phyloP scores from a whole-genome alignment of 1,140 invertebrate species.

The Drosophila lacteicornis region DNA sequence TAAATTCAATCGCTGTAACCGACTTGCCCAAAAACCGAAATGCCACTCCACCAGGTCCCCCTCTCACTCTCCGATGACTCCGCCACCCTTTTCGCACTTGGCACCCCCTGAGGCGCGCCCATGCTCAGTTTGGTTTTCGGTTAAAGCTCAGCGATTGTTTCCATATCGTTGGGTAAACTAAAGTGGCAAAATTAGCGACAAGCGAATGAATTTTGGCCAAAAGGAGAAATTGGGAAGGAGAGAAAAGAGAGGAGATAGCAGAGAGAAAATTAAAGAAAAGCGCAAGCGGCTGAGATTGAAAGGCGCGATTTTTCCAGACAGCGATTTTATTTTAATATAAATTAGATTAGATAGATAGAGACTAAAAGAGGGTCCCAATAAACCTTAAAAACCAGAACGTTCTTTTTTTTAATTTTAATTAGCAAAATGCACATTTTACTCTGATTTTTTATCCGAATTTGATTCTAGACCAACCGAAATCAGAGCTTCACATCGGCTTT shows the following conservation, averaged over 20 bases:
- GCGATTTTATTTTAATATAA: background rate
- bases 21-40: conserved; percentile 75
- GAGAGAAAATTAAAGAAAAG: background rate
- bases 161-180: conserved; percentile 67
- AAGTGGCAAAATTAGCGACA: conserved; percentile 53
- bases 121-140: conserved; percentile 16
- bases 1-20: conserved; percentile 83
- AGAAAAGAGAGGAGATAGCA: background rate
- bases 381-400: background rate
- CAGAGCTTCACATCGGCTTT: background rate
- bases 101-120: background rate
- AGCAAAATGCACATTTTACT: no score
- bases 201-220: conserved; percentile 21
- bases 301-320: conserved; percentile 13
- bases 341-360: background rate
- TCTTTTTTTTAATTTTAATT: no score
- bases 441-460: no score
- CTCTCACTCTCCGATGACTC: background rate
- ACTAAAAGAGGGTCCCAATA: background rate
- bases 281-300: background rate
- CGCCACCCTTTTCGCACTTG: conserved; percentile 2
- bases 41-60: conserved; percentile 12
- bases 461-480: background rate
- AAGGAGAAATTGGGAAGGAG: conserved; percentile 4
- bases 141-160: conserved; percentile 70